A percentile compares a stretch with the other conserved stretches of the same genome.
Conservation (phyloP, 2,888 invertebrate species). For the Argyresthia albistria region DNA sequence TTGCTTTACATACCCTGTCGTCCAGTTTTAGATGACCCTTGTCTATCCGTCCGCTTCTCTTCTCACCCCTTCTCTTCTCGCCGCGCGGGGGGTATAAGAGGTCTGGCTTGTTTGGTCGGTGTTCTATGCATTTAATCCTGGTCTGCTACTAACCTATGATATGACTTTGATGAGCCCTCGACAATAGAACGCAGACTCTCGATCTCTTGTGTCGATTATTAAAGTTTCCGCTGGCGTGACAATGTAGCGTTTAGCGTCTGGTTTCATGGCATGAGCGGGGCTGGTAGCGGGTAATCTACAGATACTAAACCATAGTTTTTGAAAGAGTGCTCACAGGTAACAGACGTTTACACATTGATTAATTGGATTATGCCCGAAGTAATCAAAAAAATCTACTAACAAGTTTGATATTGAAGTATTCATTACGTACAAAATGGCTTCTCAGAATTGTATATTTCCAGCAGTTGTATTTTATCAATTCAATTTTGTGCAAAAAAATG, state of each 20-base stretch:
- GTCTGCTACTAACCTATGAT: constrained; percentile 24
- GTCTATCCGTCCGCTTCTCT: not conserved
- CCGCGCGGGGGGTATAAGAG: not conserved
- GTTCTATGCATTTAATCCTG: constrained; percentile 5
- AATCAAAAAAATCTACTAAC: no score
- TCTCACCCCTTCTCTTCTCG: no score
- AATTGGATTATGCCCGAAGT: no score
- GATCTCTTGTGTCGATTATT: constrained; percentile 45
- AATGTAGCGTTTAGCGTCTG: constrained; percentile 27
- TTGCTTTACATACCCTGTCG: not conserved
- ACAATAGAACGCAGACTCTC: constrained; percentile 35
- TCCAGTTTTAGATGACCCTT: not conserved
- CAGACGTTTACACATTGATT: no score
- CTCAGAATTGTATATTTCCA: no score
- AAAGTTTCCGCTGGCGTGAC: constrained; percentile 48
- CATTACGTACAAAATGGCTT: no score
- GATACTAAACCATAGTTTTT: no score
- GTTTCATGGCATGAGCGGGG: constrained; percentile 6
- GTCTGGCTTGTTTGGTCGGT: not conserved
- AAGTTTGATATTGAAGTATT: no score
- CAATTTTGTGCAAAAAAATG: no score
- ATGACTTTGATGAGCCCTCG: constrained; percentile 25
- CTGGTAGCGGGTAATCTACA: not conserved
- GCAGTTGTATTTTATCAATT: no score
- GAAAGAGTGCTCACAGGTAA: no score